Evolutionary conservation across 2,888 invertebrate species (phyloP).

Genomic region (Drosophila quasianomalipes): DNA sequence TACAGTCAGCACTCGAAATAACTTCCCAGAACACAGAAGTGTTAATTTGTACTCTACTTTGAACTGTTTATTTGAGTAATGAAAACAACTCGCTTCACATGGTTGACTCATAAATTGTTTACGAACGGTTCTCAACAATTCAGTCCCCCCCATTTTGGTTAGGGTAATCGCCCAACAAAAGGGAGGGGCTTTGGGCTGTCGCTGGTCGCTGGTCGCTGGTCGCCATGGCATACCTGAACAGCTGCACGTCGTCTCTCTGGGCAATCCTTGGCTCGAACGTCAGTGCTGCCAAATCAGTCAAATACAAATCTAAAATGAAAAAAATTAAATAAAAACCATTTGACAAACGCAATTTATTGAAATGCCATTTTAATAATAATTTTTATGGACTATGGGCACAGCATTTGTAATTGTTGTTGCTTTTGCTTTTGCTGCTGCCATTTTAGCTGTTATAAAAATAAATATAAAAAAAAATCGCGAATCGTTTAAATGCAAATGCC

Average conservation of each 20-base stretch:
- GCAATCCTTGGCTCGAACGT: constrained; percentile 55
- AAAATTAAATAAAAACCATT: constrained; percentile 14
- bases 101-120: constrained; percentile 50
- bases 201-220: not conserved
- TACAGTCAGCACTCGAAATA: constrained; percentile 35
- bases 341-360: constrained; percentile 26
- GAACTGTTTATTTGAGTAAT: constrained; percentile 45
- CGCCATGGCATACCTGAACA: constrained; percentile 66
- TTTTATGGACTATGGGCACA: constrained; percentile 37
- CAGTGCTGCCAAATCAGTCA: constrained; percentile 29
- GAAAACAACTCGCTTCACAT: constrained; percentile 33
- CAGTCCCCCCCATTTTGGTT: not conserved
- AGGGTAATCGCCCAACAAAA: not conserved
- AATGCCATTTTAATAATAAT: constrained; percentile 51
- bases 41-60: constrained; percentile 47
- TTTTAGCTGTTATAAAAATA: constrained; percentile 36
- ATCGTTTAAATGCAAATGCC: constrained; percentile 72
- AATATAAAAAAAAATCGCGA: constrained; percentile 26
- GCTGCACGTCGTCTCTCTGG: constrained; percentile 64
- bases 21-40: constrained; percentile 23
- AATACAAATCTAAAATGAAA: not conserved
- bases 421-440: constrained; percentile 17
- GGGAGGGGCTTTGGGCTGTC: not conserved
- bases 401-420: constrained; percentile 9
- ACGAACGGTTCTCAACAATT: not conserved